Evolutionary conservation across 2,888 invertebrate genomes (phyloP).

Genomic region (Myopa tessellatipennis): DNA sequence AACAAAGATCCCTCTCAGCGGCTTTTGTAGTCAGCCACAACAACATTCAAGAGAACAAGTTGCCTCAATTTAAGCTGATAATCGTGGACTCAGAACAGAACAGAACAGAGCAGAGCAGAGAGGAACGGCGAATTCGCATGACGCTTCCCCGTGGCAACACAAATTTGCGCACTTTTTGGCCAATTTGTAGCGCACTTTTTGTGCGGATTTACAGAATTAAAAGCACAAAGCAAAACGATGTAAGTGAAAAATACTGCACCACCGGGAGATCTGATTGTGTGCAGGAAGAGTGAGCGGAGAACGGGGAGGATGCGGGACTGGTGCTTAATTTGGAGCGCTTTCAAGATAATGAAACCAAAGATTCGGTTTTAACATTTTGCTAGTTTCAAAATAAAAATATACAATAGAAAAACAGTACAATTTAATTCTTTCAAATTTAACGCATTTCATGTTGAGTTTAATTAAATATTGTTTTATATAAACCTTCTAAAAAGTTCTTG

Average conservation of each 20-base stretch:
- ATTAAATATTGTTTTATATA: too few species aligned
- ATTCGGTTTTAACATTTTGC: too few species aligned
- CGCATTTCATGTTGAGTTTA: too few species aligned
- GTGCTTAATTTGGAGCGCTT: too few species aligned
- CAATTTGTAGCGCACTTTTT: conserved; percentile 11
- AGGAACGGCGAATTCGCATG: background rate
- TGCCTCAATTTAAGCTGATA: background rate
- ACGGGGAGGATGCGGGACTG: too few species aligned
- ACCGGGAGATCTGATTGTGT: conserved; percentile 4
- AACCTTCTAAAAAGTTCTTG: too few species aligned
- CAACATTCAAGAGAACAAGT: background rate
- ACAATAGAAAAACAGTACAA: too few species aligned
- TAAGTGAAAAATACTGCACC: conserved; percentile 37
- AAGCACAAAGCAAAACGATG: conserved; percentile 35
- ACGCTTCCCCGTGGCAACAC: conserved; percentile 8
- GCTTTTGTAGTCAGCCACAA: background rate
- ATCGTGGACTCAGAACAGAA: background rate
- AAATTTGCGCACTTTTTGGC: conserved; percentile 11
- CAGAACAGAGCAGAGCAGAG: background rate
- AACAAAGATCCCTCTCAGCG: too few species aligned
- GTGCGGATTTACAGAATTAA: background rate
- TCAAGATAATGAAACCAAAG: too few species aligned
- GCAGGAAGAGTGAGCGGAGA: background rate
- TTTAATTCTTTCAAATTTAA: too few species aligned
- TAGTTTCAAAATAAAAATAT: too few species aligned